Evolutionary conservation across 2,888 invertebrate genomes (phyloP).

Genomic region (Dysmachus trigonus): DNA sequence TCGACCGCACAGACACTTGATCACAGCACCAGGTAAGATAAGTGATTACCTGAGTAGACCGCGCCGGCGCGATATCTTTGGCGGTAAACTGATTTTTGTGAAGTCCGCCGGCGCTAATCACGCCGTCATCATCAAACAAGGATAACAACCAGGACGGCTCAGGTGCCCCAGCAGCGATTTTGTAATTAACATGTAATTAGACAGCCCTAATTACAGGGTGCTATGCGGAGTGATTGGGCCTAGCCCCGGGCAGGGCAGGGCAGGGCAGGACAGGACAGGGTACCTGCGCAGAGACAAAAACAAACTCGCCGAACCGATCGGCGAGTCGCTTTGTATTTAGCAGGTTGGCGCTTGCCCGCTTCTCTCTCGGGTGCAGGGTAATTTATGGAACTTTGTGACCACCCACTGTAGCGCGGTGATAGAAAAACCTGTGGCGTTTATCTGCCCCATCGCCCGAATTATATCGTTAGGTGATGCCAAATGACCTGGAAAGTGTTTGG

Average conservation of each 20-base stretch:
- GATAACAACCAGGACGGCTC: background rate
- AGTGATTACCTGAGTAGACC: conserved; percentile 16
- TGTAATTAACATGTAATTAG: conserved; percentile 45
- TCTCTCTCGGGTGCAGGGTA: background rate
- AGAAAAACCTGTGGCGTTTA: background rate
- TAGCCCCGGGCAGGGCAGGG: background rate
- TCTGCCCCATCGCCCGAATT: conserved; percentile 13
- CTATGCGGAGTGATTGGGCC: background rate
- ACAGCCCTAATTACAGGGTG: conserved; percentile 28
- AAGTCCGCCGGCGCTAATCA: conserved; percentile 43
- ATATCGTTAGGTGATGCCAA: conserved; percentile 38
- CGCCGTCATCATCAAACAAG: conserved; percentile 46
- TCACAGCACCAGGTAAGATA: conserved; percentile 11
- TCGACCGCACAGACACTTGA: background rate
- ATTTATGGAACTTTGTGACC: conserved; percentile 40
- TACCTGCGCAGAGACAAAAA: conserved; percentile 12
- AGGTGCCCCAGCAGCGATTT: background rate
- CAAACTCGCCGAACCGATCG: conserved; percentile 13
- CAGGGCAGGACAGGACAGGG: too few relatives aligned
- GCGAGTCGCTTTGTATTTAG: background rate
- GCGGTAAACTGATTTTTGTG: conserved; percentile 7
- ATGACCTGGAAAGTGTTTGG: conserved; percentile 43
- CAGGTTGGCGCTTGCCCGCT: background rate
- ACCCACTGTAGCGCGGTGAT: conserved; percentile 22
- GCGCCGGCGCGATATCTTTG: background rate